Evolutionary conservation across 2,888 invertebrate genomes (phyloP), one percentile per base, ranked within the genome.

Genomic region (Leuctra nigra): DNA sequence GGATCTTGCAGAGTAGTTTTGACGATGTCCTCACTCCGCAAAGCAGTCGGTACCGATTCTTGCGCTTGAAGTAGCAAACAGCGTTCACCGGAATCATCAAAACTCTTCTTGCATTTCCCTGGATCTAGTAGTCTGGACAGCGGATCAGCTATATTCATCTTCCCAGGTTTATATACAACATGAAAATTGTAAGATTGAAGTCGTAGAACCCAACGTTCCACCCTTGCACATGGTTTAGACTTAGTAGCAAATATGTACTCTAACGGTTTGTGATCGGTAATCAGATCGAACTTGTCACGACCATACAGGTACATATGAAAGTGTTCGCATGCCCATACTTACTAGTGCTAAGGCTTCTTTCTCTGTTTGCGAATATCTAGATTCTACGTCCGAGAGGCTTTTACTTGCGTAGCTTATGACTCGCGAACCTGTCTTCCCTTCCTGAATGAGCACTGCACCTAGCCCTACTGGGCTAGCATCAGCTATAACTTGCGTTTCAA

Each of bases 251-350:
- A 69, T 3, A 70, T 36, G 3, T 64, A 55, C 29, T 70, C 68
- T 3, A 76, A 59, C 0, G 74, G 71, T 47, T 66, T 60, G 55
- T 68, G 65, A 59, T 70, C 68, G 1, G 69, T 70, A 4, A 66
- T 36, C 50, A 68, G 61, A 1, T 68, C 69, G 61, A 75, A 76
- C n/a, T 11, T 29, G n/a, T 65, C 62, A 13, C 68, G 62, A 1
- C 74, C 74, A 59, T 62, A 68, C 2, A 74, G 39, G 58, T 69
- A 74, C 20, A 66, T 63, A 55, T 71, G 66, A 61, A 74, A 75
- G 54, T 66, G 64, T 53, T 69, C 67, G 4, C 72, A 65, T 2
- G 68, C 70, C 63, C 66, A 74, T n/a, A n/a, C n/a, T n/a, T n/a
- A 73, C 65, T 4, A 73, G 59, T 11, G 68, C 67, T 13, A 72